phyloP scores from a whole-genome alignment of 2,888 invertebrate species.

The Drosophila testacea region DNA sequence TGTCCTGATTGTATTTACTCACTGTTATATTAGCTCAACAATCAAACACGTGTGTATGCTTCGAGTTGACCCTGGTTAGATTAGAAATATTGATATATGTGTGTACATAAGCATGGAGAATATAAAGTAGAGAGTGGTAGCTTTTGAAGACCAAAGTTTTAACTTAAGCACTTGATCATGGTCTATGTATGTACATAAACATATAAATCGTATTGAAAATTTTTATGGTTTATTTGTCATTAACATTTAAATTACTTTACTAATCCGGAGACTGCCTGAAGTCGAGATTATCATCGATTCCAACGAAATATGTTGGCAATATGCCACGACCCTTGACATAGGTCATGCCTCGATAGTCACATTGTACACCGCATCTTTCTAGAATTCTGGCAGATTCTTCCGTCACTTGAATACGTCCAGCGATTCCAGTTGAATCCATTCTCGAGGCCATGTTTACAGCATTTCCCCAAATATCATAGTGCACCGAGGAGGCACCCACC shows the following conservation, averaged over 20 bases:
- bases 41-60: slow-evolving; percentile 37
- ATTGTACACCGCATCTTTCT: slow-evolving; percentile 88
- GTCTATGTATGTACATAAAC: no score
- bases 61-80: slow-evolving; percentile 9
- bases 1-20: slow-evolving; percentile 54
- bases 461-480: slow-evolving; percentile 99
- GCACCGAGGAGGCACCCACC: slow-evolving; percentile 95
- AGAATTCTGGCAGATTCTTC: slow-evolving; percentile 89
- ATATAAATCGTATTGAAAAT: no score
- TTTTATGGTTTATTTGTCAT: no score
- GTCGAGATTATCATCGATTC: slow-evolving; percentile 87
- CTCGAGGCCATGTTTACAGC: slow-evolving; percentile 98
- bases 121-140: no score
- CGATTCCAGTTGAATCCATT: slow-evolving; percentile 96
- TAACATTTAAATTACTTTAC: background rate
- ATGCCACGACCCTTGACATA: slow-evolving; percentile 89
- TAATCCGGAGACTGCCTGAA: slow-evolving; percentile 12
- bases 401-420: slow-evolving; percentile 92
- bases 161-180: no score
- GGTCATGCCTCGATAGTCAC: slow-evolving; percentile 89
- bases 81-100: background rate
- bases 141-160: no score
- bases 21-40: slow-evolving; percentile 30
- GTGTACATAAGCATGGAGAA: no score
- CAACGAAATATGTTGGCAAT: slow-evolving; percentile 90